phyloP scores from a whole-genome alignment of 2,888 invertebrate genomes.

The Tortricodes alternella region DNA sequence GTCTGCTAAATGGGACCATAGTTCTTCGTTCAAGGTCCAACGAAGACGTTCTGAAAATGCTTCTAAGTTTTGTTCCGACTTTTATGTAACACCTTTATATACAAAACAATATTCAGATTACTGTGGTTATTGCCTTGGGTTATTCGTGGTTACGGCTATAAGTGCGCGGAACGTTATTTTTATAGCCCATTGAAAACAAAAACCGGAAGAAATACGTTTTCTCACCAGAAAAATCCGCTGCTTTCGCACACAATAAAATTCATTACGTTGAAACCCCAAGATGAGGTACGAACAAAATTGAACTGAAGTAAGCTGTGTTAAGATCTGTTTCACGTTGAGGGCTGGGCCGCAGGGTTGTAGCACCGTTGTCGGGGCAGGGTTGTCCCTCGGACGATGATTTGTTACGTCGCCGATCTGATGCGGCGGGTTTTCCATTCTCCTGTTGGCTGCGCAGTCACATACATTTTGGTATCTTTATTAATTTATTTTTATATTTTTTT shows the following conservation, averaged over 20 bases:
- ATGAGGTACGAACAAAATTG: not conserved
- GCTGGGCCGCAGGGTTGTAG: not conserved
- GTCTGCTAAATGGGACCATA: no score
- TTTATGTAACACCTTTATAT: no score
- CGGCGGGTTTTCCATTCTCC: no score
- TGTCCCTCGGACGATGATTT: no score
- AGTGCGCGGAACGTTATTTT: not conserved
- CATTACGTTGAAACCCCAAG: not conserved
- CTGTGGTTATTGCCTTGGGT: not conserved
- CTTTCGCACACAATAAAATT: not conserved
- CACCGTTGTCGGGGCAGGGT: no score
- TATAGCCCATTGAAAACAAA: not conserved
- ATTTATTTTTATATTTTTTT: no score
- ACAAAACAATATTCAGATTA: not conserved
- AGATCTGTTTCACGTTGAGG: not conserved
- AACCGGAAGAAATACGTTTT: not conserved
- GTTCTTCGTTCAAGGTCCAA: no score
- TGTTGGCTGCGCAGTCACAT: no score
- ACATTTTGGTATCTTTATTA: no score
- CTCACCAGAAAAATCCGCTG: constrained; percentile 1
- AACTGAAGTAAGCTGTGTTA: not conserved
- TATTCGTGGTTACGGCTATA: not conserved
- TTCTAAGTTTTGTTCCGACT: no score
- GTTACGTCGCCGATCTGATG: no score
- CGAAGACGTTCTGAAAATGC: no score